Evolutionary conservation across 53 echinoderm and acorn worm species (phyloP), one percentile per base, ranked within the genome.

Genomic region (Echinometra lucunter): DNA sequence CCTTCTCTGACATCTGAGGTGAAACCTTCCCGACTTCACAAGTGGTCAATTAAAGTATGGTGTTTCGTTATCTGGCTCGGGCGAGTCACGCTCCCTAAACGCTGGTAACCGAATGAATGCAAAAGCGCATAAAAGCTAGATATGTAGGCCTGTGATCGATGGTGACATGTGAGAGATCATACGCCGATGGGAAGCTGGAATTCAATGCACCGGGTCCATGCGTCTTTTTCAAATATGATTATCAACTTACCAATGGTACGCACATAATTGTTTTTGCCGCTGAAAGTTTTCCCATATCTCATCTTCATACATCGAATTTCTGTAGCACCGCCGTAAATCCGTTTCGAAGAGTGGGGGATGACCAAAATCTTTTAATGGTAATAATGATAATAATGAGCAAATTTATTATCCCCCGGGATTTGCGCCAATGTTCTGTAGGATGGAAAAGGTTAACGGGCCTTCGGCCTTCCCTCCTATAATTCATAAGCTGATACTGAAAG

Each of bases 31-130:
- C 6, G n/a, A 85, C n/a, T 49, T 49, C 28, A 21, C 49, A 85
- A 85, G 49, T 85, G 49, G 49, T 49, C 47, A 85, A 85, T 85
- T 85, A 85, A 85, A 85, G 85, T 85, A 85, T 85, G 53, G 85
- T n/a, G 49, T 85, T 45, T 85, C 85, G 28, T 85, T 85, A 5
- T 49, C n/a, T 47, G 45, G 12, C 85, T 49, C 85, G 12, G 17
- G 5, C 13, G 4, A 85, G 47, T 85, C 85, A 85, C 47, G 85
- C n/a, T 85, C n/a, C 30, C 42, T 40, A 13, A n/a, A 28, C 15
- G 18, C 38, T 81, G 7, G 81, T 10, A 49, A 47, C 47, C 85
- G 49, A 85, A 25, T 49, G 85, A 49, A 47, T 85, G 5, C 45
- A 49, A 30, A 21, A 7, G 85, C n/a, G 21, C 81, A 44, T 81